Conservation (phyloP, 2,888 invertebrate species). For the Trypoxylon attenuatum region DNA sequence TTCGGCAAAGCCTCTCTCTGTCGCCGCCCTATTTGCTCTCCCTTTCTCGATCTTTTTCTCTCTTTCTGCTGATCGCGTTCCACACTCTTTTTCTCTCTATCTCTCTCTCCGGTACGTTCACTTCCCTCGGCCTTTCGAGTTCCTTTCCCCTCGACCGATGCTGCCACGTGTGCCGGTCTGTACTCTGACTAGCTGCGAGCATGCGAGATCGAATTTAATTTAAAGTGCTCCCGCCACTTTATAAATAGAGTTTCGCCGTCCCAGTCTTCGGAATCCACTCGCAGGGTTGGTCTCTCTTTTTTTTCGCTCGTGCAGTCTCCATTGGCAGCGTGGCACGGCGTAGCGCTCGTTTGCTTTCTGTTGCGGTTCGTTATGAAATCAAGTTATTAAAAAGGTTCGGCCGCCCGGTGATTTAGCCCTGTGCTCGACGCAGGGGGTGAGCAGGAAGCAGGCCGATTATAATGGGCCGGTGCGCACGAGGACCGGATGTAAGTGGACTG, state of each 20-base stretch:
- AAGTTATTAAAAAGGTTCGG: conserved; percentile 33
- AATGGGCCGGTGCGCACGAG: neutral
- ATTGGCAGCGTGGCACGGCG: neutral
- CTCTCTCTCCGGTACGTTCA: neutral
- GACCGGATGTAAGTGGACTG: neutral
- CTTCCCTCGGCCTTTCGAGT: neutral
- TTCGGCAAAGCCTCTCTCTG: conserved; percentile 45
- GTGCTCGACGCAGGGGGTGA: neutral
- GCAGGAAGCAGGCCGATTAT: neutral
- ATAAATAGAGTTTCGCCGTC: conserved; percentile 42
- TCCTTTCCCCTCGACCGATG: conserved; percentile 12
- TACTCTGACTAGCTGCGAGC: conserved; percentile 7
- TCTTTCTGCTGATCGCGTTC: neutral
- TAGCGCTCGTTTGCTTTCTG: neutral
- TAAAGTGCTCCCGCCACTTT: conserved; percentile 46
- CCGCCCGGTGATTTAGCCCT: conserved; percentile 31
- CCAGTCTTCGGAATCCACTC: conserved; percentile 14
- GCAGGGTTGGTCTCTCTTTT: neutral
- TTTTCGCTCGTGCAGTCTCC: neutral
- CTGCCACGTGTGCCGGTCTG: conserved; percentile 41
- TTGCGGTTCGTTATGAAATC: conserved; percentile 30
- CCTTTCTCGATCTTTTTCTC: neutral
- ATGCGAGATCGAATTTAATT: conserved; percentile 52
- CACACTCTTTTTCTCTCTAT: conserved; percentile 1
- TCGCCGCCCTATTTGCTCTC: conserved; percentile 1